Evolutionary conservation across 2,888 invertebrate genomes (phyloP).

Genomic region (Cataglyphis cursor): DNA sequence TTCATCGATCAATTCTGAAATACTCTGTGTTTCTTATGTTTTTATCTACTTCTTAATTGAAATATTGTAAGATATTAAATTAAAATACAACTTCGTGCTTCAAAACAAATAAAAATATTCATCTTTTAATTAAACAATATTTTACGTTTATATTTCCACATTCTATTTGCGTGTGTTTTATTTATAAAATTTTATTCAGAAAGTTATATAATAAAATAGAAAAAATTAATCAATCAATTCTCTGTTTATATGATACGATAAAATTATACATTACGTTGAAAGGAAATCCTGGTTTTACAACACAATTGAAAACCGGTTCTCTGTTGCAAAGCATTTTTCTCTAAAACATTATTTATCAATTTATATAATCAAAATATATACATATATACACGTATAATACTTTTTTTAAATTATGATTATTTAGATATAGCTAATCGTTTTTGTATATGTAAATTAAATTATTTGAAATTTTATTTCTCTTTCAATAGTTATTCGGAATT

Average conservation of each 20-base stretch:
- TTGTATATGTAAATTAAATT: constrained; percentile 4
- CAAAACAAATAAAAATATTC: not conserved
- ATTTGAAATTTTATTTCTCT: not conserved
- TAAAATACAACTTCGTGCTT: not conserved
- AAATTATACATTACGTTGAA: not conserved
- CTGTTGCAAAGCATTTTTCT: not conserved
- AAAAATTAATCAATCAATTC: not conserved
- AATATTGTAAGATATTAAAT: not conserved
- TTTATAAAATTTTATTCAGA: not conserved
- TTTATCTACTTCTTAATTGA: not conserved
- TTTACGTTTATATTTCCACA: not conserved
- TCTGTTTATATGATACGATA: not conserved
- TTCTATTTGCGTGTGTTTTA: not conserved
- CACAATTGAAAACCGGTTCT: not conserved
- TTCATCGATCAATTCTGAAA: not conserved
- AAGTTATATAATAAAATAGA: constrained; percentile 1
- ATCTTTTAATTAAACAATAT: not conserved
- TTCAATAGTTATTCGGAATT: not conserved
- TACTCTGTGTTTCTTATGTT: not conserved
- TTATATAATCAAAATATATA: not conserved
- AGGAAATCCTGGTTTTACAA: not conserved
- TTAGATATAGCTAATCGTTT: not conserved
- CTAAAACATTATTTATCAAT: not conserved
- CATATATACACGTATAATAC: not conserved
- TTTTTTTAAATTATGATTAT: not conserved